A percentile compares a stretch with the other conserved stretches of the same genome.
Evolutionary conservation across 2,888 invertebrate genomes (phyloP).

Genomic region (Acleris sparsana): DNA sequence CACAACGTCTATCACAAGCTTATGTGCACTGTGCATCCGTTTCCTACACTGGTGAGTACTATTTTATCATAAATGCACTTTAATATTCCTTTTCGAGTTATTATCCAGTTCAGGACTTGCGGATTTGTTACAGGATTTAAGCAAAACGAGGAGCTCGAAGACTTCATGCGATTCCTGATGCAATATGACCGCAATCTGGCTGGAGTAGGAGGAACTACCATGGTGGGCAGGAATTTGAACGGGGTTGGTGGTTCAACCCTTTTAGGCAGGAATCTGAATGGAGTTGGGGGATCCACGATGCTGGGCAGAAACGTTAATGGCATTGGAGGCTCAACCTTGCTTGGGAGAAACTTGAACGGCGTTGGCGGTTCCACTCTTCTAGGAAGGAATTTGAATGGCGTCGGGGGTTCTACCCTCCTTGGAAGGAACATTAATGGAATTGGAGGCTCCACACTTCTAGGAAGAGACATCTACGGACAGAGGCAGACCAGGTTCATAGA

Average conservation of each 20-base stretch:
- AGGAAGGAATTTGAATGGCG: conserved; percentile 39
- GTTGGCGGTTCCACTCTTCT: conserved; percentile 36
- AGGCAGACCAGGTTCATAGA: conserved; percentile 51
- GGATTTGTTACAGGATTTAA: conserved; percentile 66
- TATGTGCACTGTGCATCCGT: conserved; percentile 42
- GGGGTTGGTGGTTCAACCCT: conserved; percentile 52
- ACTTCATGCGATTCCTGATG: conserved; percentile 62
- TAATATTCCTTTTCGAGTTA: conserved; percentile 14
- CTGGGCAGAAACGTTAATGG: conserved; percentile 54
- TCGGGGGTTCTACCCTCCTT: conserved; percentile 54
- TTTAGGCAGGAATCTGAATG: conserved; percentile 44
- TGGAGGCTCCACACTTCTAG: conserved; percentile 44
- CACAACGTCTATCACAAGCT: conserved; percentile 40
- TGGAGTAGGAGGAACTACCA: conserved; percentile 26
- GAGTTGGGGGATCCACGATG: conserved; percentile 48
- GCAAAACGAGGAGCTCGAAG: conserved; percentile 64
- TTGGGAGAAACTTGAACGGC: conserved; percentile 37
- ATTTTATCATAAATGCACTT: conserved; percentile 35
- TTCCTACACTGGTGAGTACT: conserved; percentile 41
- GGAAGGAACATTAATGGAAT: conserved; percentile 41
- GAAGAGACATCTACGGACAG: conserved; percentile 42
- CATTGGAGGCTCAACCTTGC: conserved; percentile 35
- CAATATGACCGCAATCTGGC: conserved; percentile 54
- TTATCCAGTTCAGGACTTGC: conserved; percentile 17
- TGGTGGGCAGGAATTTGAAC: conserved; percentile 53